Percentiles rank a stretch among this genome's conserved stretches.
These are phyloP conservation scores for Cynocephalus volans DNA, from an alignment of 2,113 vertebrate species.

Conservation along the genomic window DNA sequence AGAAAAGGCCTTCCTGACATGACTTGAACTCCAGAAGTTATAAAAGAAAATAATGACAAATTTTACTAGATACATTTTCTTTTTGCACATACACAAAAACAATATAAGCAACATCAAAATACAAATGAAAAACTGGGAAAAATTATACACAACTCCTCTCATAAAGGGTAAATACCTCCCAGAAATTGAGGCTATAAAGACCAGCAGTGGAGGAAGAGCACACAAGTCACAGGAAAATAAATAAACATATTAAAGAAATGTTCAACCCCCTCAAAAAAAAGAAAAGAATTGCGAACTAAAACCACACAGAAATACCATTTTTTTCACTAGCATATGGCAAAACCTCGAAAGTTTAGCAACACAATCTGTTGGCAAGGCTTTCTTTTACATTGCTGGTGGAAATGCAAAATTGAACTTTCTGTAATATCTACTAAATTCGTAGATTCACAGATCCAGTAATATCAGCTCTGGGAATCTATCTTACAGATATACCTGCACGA, in stretches of 20 bases:
- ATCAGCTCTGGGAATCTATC: not conserved
- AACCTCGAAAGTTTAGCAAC: not conserved
- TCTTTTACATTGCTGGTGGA: not conserved
- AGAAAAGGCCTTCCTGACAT: not conserved
- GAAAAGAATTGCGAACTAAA: conserved; percentile 27
- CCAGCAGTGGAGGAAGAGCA: not conserved
- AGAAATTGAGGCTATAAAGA: not conserved
- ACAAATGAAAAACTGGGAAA: conserved; percentile 8
- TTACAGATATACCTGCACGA: not conserved
- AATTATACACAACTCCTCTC: not conserved
- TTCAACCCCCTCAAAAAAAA: not conserved
- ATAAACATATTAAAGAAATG: not conserved
- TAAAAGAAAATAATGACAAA: not conserved
- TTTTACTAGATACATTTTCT: not conserved
- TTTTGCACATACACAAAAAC: not conserved
- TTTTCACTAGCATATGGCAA: not conserved
- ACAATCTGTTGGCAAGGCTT: not conserved
- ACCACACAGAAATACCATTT: conserved; percentile 5
- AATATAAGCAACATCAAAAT: conserved; percentile 30
- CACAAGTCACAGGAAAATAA: not conserved
- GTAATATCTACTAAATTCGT: not conserved
- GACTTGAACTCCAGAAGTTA: not conserved
- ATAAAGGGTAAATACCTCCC: not conserved
- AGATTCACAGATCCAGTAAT: not conserved
- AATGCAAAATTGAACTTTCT: not conserved